Evolutionary conservation across 2,113 vertebrate genomes (phyloP), one percentile per base, ranked within the genome.

Genomic region (Anoplopoma fimbria): DNA sequence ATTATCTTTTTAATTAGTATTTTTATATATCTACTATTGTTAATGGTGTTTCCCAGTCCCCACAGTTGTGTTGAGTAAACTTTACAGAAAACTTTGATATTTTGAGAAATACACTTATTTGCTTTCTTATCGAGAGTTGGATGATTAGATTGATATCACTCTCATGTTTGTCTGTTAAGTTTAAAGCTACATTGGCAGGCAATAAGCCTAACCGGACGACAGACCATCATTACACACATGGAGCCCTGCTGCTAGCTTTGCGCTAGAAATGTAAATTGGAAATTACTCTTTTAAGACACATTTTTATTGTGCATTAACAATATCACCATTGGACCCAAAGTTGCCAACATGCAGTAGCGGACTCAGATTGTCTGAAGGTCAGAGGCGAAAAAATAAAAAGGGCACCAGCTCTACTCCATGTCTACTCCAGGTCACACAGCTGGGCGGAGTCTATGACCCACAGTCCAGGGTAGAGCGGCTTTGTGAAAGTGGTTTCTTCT

Each of bases 351-450:
- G 58, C 29, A 9, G 15, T 33, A 14, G 55, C 27, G 55, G 25
- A 57, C 25, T 27, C 25, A 15, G 51, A 27, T 3, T 19, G 7
- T 34, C 19, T 10, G 31, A 29, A 5, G 53, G 53, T 1, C 53
- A 57, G 25, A 25, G 12, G 25, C 12, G 3, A 10, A 4, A 25
- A 25, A 55, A 55, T 7, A 49, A n/a, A 53, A 53, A 9, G 23
- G 51, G 23, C 51, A 55, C 51, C 51, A 12, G n/a, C 51, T 3
- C 10, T n/a, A n/a, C n/a, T n/a, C n/a, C n/a, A n/a, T n/a, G n/a
- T 61, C 55, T 74, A 60, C 6, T 73, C 36, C 55, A 23, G 55
- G 55, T 61, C 71, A 45, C 70, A 73, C 55, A 73, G 70, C 36
- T 23, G 25, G 5, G 70, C 55, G 5, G 55, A 60, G 53, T 3